Conservation (phyloP, 2,888 invertebrate species). For the Caenorhabditis imperialis region DNA sequence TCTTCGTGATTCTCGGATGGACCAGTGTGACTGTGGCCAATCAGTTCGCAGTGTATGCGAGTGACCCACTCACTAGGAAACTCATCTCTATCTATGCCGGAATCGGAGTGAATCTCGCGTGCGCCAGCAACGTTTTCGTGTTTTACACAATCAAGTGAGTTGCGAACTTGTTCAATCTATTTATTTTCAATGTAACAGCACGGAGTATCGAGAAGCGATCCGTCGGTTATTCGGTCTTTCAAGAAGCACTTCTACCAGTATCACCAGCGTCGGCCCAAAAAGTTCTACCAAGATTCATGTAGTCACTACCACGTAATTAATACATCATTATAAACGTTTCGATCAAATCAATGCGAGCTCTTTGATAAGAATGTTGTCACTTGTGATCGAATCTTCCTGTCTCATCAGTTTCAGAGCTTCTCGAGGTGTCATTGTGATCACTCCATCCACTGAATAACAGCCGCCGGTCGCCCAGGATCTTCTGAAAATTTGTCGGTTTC, state of each 20-base stretch:
- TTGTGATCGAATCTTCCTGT: conserved; percentile 50
- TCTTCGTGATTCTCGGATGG: conserved; percentile 45
- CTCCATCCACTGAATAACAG: conserved; percentile 46
- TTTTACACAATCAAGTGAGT: conserved; percentile 43
- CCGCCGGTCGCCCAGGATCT: conserved; percentile 49
- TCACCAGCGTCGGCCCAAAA: conserved; percentile 19
- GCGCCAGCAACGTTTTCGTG: conserved; percentile 41
- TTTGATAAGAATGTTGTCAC: conserved; percentile 50
- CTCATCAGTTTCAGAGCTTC: conserved; percentile 47
- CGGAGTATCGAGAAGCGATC: conserved; percentile 43
- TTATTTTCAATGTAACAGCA: conserved; percentile 18
- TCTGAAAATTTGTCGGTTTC: conserved; percentile 16
- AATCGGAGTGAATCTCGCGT: conserved; percentile 41
- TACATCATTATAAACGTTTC: no score
- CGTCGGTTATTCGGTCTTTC: conserved; percentile 36
- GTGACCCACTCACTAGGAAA: conserved; percentile 15
- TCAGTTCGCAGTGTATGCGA: conserved; percentile 34
- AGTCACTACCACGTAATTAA: conserved; percentile 5
- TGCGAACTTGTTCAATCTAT: neutral
- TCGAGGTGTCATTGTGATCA: conserved; percentile 44
- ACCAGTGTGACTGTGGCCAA: conserved; percentile 48
- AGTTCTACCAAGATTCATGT: conserved; percentile 24
- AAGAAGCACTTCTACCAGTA: conserved; percentile 3
- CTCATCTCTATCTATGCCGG: conserved; percentile 45
- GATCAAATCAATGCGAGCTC: conserved; percentile 43